Evolutionary conservation across 92 coral and sea anemone species (phyloP).

Genomic region (Epizoanthus rinbou): DNA sequence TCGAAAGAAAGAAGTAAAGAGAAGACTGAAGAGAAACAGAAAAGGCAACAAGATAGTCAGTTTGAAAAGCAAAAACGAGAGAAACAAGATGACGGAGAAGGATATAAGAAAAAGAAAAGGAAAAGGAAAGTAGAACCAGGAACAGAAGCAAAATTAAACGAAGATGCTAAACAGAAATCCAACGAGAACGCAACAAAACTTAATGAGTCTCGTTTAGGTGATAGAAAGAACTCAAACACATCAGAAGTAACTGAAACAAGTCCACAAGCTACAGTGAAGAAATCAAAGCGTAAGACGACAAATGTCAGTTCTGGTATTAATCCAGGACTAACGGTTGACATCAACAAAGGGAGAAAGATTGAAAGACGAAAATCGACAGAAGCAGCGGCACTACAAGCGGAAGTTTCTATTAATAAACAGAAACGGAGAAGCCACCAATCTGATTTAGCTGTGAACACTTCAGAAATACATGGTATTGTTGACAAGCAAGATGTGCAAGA

Average conservation of each 20-base stretch:
- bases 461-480: too few species aligned
- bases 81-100: not conserved
- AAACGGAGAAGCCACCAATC: not conserved
- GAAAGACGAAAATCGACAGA: not conserved
- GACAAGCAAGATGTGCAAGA: not conserved
- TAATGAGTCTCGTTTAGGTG: not conserved
- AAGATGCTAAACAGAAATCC: not conserved
- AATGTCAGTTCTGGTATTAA: not conserved
- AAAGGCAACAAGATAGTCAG: not conserved
- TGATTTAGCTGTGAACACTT: too few species aligned
- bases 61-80: not conserved
- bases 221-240: not conserved
- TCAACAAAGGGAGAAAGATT: not conserved
- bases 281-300: not conserved
- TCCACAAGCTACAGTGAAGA: not conserved
- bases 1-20: not conserved
- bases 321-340: slow-evolving; percentile 12
- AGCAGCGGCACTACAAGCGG: not conserved
- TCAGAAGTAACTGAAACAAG: not conserved
- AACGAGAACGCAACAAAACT: not conserved
- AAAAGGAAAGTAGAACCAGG: slow-evolving; percentile 2
- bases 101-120: slow-evolving; percentile 3
- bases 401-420: not conserved
- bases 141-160: not conserved
- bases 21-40: slow-evolving; percentile 17